Percentiles rank a stretch among this genome's conserved stretches.
These are phyloP conservation scores for Parochlus steinenii DNA, from an alignment of 2,888 invertebrate genomes.

Conservation along the genomic window DNA sequence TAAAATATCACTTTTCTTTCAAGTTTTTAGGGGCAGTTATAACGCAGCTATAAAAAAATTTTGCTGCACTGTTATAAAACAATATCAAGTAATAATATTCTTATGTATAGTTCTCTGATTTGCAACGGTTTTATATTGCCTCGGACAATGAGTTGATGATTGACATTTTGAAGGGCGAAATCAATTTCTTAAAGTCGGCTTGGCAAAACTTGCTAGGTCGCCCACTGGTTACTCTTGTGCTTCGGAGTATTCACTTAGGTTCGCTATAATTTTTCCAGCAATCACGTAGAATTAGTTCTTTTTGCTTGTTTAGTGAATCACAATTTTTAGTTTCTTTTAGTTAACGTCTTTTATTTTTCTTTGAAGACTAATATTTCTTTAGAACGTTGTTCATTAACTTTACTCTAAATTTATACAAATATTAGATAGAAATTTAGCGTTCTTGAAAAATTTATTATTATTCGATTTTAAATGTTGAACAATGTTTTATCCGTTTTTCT, in stretches of 20 bases:
- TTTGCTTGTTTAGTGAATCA: conserved; percentile 16
- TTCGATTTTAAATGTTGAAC: too few relatives aligned
- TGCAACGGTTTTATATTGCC: conserved; percentile 94
- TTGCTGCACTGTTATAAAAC: too few relatives aligned
- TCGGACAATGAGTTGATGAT: conserved; percentile 96
- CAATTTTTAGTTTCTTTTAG: too few relatives aligned
- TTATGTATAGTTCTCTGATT: conserved; percentile 79
- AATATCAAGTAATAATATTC: background rate
- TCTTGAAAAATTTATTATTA: too few relatives aligned
- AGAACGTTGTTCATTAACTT: too few relatives aligned
- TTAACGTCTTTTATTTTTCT: conserved; percentile 21
- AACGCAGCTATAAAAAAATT: too few relatives aligned
- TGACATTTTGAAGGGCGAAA: conserved; percentile 92
- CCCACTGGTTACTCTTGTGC: conserved; percentile 81
- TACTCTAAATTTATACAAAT: too few relatives aligned
- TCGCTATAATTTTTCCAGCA: conserved; percentile 26
- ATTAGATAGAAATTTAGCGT: too few relatives aligned
- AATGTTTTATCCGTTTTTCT: too few relatives aligned
- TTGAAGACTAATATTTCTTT: too few relatives aligned
- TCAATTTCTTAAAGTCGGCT: conserved; percentile 93
- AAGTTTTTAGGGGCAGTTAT: too few relatives aligned
- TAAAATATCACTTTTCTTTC: conserved; percentile 5
- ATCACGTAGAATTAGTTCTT: conserved; percentile 7
- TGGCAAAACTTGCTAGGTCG: conserved; percentile 97
- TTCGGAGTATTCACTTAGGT: conserved; percentile 83